These are phyloP conservation scores for Globodera rostochiensis DNA, from an alignment of 1,140 invertebrate genomes.

Conservation along the genomic window DNA sequence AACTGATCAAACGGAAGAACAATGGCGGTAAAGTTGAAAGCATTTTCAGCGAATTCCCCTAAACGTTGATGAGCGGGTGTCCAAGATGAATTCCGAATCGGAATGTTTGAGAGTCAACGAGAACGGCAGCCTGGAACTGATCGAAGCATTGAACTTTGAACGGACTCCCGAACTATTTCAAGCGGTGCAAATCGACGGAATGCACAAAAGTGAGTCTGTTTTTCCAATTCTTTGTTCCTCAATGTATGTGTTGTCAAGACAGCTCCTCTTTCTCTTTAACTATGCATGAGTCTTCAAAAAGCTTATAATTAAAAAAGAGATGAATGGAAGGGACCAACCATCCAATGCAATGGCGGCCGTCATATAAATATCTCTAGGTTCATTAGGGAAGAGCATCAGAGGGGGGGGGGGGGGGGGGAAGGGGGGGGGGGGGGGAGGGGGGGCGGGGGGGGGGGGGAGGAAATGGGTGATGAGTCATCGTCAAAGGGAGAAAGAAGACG, in stretches of 20 bases:
- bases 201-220: constrained; percentile 22
- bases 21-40: neutral
- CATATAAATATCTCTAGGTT: neutral
- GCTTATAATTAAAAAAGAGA: too few species aligned
- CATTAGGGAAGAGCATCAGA: neutral
- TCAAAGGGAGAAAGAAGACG: too few species aligned
- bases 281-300: too few species aligned
- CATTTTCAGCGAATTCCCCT: constrained; percentile 32
- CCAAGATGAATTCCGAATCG: constrained; percentile 24
- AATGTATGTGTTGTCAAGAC: too few species aligned
- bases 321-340: too few species aligned
- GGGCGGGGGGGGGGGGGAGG: too few species aligned
- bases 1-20: neutral
- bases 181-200: constrained; percentile 41
- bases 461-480: too few species aligned
- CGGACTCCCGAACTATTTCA: constrained; percentile 8
- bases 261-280: too few species aligned
- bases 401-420: too few species aligned
- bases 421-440: too few species aligned
- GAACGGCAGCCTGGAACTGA: constrained; percentile 45
- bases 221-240: constrained; percentile 8
- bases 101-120: constrained; percentile 25
- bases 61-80: constrained; percentile 27
- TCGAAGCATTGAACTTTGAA: constrained; percentile 45
- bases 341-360: too few species aligned